Conservation (phyloP, 2,797 vertebrate species). For the Psittacula echo region DNA sequence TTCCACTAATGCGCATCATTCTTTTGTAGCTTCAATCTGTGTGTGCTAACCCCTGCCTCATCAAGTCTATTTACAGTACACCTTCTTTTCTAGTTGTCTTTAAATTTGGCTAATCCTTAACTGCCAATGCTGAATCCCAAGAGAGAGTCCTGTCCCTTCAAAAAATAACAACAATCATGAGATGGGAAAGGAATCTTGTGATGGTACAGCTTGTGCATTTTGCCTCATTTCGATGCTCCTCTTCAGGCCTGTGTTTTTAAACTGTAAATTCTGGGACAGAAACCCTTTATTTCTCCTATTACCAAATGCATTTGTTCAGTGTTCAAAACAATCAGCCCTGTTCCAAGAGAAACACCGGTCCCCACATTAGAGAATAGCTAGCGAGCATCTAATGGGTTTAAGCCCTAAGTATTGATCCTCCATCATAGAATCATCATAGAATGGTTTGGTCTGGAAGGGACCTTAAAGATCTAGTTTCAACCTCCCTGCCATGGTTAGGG, state of each 20-base stretch:
- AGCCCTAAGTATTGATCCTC: rapidly evolving
- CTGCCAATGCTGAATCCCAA: background rate
- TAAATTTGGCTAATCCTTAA: background rate
- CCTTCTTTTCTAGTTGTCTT: background rate
- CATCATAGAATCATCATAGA: background rate
- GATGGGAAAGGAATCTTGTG: background rate
- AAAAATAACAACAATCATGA: background rate
- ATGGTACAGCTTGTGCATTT: background rate
- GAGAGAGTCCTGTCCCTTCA: background rate
- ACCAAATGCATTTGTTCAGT: background rate
- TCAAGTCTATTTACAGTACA: background rate
- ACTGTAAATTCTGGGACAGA: background rate
- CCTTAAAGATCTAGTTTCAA: background rate
- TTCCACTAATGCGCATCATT: background rate
- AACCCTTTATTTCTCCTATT: background rate
- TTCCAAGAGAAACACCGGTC: background rate
- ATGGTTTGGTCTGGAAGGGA: background rate
- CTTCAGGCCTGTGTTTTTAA: background rate
- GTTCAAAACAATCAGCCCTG: background rate
- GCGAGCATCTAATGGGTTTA: background rate
- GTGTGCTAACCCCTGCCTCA: background rate
- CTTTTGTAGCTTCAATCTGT: background rate
- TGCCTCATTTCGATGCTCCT: background rate
- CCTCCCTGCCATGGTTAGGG: background rate
- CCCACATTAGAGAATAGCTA: background rate